phyloP scores from a whole-genome alignment of 2,797 vertebrate species.

The Catostomus latipinnis region DNA sequence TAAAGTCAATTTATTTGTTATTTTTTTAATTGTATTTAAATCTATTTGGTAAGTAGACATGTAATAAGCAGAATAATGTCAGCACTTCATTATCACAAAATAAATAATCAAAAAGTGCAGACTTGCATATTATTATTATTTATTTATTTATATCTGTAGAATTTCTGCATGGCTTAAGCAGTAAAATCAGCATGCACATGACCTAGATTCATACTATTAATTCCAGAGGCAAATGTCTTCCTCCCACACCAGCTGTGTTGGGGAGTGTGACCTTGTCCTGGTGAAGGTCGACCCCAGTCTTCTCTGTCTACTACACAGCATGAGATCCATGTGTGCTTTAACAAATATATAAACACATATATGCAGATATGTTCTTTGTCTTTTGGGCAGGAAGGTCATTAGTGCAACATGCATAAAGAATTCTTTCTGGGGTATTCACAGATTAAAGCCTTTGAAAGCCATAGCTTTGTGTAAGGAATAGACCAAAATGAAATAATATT shows the following conservation, averaged over 20 bases:
- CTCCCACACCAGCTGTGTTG: slow-evolving; percentile 72
- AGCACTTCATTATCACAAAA: too few species aligned
- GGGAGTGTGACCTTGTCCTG: slow-evolving; percentile 66
- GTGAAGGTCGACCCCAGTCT: slow-evolving; percentile 68
- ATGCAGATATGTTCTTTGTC: background rate
- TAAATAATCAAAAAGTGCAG: too few species aligned
- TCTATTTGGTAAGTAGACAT: too few species aligned
- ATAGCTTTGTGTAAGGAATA: too few species aligned
- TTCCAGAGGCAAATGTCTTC: slow-evolving; percentile 73
- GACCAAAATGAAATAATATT: too few species aligned
- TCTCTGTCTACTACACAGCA: slow-evolving; percentile 43
- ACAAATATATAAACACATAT: background rate
- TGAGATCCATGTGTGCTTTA: slow-evolving; percentile 7
- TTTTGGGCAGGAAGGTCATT: slow-evolving; percentile 1
- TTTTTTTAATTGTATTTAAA: too few species aligned
- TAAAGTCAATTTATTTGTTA: too few species aligned
- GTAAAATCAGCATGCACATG: slow-evolving; percentile 73
- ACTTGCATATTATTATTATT: too few species aligned
- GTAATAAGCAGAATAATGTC: too few species aligned
- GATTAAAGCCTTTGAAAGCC: too few species aligned
- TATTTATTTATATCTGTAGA: background rate
- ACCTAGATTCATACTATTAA: slow-evolving; percentile 79
- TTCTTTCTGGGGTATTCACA: slow-evolving; percentile 17
- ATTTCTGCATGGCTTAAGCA: slow-evolving; percentile 47
- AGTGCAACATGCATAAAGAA: slow-evolving; percentile 3